A percentile compares a stretch with the other conserved stretches of the same genome.
These are phyloP conservation scores for Merluccius polli DNA, from an alignment of 2,797 vertebrate species.

Conservation along the genomic window DNA sequence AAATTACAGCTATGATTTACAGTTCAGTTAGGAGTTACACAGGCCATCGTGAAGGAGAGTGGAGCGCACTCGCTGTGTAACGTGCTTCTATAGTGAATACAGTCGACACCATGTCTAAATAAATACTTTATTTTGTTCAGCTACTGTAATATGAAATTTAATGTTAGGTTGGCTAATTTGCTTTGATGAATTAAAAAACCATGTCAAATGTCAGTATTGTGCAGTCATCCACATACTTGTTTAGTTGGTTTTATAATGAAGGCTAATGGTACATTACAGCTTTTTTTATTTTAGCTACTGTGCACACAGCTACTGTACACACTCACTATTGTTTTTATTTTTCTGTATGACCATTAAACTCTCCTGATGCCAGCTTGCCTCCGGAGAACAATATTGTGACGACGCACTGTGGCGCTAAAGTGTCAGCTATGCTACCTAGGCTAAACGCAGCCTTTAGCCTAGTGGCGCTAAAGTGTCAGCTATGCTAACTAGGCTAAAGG, in stretches of 20 bases:
- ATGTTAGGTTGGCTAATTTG: constrained; percentile 27
- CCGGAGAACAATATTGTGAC: constrained; percentile 25
- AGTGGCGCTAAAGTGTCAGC: constrained; percentile 42
- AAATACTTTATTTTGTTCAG: constrained; percentile 20
- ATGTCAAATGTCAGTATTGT: constrained; percentile 60
- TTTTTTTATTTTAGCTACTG: constrained; percentile 26
- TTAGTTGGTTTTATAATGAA: constrained; percentile 17
- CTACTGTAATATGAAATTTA: constrained; percentile 57
- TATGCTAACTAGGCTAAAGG: not conserved
- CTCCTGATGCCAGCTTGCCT: constrained; percentile 30
- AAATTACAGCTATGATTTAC: constrained; percentile 72
- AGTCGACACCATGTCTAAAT: constrained; percentile 52
- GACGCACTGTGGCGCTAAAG: constrained; percentile 41
- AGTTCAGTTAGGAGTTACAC: constrained; percentile 74
- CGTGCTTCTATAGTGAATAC: constrained; percentile 67
- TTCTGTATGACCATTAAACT: constrained; percentile 42
- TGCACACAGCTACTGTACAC: constrained; percentile 14
- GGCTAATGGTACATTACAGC: constrained; percentile 25
- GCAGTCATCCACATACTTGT: constrained; percentile 8
- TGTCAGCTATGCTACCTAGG: constrained; percentile 7
- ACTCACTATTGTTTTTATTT: constrained; percentile 39
- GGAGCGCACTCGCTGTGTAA: constrained; percentile 54
- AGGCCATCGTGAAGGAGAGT: constrained; percentile 60
- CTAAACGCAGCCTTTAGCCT: too few species aligned
- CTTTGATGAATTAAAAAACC: constrained; percentile 36